These are phyloP conservation scores for Branchinecta lindahli DNA, from an alignment of 1,140 invertebrate species.

Conservation along the genomic window DNA sequence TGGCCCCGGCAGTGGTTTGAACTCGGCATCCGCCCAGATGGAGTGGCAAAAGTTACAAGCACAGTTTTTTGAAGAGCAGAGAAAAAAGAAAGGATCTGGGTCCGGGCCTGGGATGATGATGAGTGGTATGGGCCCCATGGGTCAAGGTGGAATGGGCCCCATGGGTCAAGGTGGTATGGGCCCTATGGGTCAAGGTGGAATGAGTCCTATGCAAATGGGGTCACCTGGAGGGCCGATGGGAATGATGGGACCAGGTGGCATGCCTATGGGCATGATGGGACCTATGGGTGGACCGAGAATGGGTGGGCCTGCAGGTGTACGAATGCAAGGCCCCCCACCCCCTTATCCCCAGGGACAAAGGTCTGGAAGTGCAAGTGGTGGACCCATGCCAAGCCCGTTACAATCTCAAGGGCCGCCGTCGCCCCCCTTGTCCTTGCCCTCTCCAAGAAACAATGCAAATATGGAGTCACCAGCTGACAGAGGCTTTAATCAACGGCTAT, in stretches of 20 bases:
- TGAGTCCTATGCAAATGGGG: constrained; percentile 26
- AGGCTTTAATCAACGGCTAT: constrained; percentile 18
- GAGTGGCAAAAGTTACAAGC: constrained; percentile 81
- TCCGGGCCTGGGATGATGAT: constrained; percentile 29
- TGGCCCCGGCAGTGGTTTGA: constrained; percentile 20
- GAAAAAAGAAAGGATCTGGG: constrained; percentile 20
- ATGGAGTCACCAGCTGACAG: constrained; percentile 51
- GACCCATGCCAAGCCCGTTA: constrained; percentile 48
- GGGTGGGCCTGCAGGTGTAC: constrained; percentile 30
- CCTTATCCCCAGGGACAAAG: constrained; percentile 64
- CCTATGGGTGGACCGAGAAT: constrained; percentile 33
- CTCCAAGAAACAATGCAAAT: constrained; percentile 42
- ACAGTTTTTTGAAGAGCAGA: constrained; percentile 52
- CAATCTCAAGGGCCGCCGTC: constrained; percentile 20
- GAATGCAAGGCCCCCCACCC: constrained; percentile 62
- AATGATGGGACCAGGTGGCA: constrained; percentile 23
- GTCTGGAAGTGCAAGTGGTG: constrained; percentile 59
- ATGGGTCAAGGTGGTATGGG: constrained; percentile 23
- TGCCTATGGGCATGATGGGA: constrained; percentile 35
- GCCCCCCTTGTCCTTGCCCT: constrained; percentile 27
- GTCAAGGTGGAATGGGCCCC: constrained; percentile 22
- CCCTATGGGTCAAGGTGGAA: constrained; percentile 24
- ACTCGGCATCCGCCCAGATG: constrained; percentile 39
- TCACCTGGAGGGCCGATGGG: constrained; percentile 22
- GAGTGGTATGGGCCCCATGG: constrained; percentile 20